Conservation (phyloP, 1,140 invertebrate genomes). For the Odontomachus brunneus region DNA sequence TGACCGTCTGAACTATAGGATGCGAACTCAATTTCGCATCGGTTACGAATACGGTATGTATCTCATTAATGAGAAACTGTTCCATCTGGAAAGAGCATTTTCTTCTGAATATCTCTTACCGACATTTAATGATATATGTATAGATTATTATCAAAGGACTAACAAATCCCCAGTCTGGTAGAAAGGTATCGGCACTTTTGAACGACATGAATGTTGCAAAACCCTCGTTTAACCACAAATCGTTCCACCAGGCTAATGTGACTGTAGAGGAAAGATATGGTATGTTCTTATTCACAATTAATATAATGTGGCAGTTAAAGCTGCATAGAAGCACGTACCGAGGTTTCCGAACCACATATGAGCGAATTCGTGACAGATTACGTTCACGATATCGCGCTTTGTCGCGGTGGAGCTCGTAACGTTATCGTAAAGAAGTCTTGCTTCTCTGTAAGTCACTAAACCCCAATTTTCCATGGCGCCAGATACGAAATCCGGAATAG, state of each 20-base stretch:
- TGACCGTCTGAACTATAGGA: conserved; percentile 93
- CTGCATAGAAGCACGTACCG: conserved; percentile 83
- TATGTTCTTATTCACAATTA: neutral
- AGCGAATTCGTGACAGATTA: conserved; percentile 96
- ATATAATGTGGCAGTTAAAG: neutral
- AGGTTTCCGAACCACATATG: conserved; percentile 97
- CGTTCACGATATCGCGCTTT: conserved; percentile 91
- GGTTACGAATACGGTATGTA: conserved; percentile 90
- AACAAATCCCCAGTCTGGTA: conserved; percentile 94
- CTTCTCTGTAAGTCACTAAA: conserved; percentile 93
- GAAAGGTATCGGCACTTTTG: conserved; percentile 90
- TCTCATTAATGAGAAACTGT: conserved; percentile 90
- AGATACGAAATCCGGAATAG: conserved; percentile 97
- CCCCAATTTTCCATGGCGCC: conserved; percentile 99
- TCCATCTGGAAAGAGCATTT: conserved; percentile 84
- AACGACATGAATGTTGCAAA: conserved; percentile 95
- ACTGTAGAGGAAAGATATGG: conserved; percentile 86
- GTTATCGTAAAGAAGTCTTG: conserved; percentile 91
- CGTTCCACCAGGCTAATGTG: conserved; percentile 97
- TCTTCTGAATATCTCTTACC: neutral
- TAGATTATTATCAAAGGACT: conserved; percentile 65
- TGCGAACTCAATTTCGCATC: conserved; percentile 95
- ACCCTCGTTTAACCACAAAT: conserved; percentile 97
- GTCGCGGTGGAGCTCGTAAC: conserved; percentile 89
- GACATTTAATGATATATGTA: neutral